These are phyloP conservation scores for Tipula vernalis DNA, from an alignment of 2,888 invertebrate species.

Conservation along the genomic window DNA sequence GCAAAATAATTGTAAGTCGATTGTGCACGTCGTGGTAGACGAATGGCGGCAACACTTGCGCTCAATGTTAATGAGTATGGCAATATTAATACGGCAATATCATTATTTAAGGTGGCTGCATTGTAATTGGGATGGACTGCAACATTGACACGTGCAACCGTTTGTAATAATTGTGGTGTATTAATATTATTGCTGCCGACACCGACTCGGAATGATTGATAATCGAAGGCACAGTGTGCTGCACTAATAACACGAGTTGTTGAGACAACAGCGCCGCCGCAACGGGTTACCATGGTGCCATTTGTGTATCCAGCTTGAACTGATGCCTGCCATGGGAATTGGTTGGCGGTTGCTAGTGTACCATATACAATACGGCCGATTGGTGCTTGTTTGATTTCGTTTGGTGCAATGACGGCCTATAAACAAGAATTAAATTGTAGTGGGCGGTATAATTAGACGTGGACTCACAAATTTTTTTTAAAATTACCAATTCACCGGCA, in stretches of 20 bases:
- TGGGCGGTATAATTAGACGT: not conserved
- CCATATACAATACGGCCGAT: not conserved
- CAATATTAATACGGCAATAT: not conserved
- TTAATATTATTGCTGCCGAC: not conserved
- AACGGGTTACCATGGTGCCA: not conserved
- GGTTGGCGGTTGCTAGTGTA: not conserved
- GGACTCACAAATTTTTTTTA: not conserved
- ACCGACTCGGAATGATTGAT: not conserved
- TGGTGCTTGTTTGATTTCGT: not conserved
- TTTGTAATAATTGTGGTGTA: not conserved
- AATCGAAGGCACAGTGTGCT: not conserved
- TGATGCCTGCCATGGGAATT: constrained; percentile 8
- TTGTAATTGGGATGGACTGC: not conserved
- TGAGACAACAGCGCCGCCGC: not conserved
- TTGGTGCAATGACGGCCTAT: not conserved
- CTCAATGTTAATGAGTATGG: not conserved
- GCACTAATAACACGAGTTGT: not conserved
- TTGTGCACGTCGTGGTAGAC: not conserved
- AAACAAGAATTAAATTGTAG: not conserved
- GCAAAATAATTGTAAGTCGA: not conserved
- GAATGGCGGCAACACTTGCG: not conserved
- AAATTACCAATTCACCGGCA: not conserved
- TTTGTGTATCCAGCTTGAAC: not conserved
- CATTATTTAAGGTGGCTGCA: not conserved
- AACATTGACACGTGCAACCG: not conserved